Base-by-base conservation (phyloP, 2,797 vertebrate species). In the Erithacus rubecula region DNA sequence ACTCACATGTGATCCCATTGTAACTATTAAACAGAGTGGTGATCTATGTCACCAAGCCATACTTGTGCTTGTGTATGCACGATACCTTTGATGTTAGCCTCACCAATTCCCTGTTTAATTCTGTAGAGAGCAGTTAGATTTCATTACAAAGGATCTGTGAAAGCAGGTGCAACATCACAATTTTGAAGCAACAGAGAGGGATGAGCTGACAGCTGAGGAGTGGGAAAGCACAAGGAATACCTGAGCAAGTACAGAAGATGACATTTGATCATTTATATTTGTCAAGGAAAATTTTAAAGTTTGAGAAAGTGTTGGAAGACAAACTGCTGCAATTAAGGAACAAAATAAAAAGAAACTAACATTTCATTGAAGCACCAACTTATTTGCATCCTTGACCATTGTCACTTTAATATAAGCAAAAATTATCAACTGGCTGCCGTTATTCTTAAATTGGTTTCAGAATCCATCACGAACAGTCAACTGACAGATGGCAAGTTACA, bases 401-500 rank as follows among this genome's bases (percentile, higher is more conserved):
- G 93, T 24, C 88, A 92, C 78, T 95, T 96, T 94, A 95, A 96
- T 90, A 90, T 23, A 72, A 74, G 62, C 86, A 52, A 91, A 95
- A 93, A 90, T 93, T 87, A 95, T 96, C 37, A 58, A 51, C 93
- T 77, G 80, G 81, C 77, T 96, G 95, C 94, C 90, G 37, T 93
- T 96, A 80, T 82, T 96, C 93, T 96, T 96, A 96, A 91, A 97
- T 86, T 91, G 87, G 92, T 96, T 97, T 96, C 95, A 89, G 96
- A 97, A 97, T 96, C 96, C 96, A 96, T 96, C 95, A 93, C 6
- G 39, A 95, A 88, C 97, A 96, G 96, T 97, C 89, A 63, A 96
- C 94, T 97, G 98, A 98, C 98, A 99, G 98, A 98, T 98, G 98
- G 98, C 91, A 96, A 96, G 97, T 97, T 97, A 97, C 2, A 97